phyloP scores from a whole-genome alignment of 2,888 invertebrate species.

The Epinotia demarniana region DNA sequence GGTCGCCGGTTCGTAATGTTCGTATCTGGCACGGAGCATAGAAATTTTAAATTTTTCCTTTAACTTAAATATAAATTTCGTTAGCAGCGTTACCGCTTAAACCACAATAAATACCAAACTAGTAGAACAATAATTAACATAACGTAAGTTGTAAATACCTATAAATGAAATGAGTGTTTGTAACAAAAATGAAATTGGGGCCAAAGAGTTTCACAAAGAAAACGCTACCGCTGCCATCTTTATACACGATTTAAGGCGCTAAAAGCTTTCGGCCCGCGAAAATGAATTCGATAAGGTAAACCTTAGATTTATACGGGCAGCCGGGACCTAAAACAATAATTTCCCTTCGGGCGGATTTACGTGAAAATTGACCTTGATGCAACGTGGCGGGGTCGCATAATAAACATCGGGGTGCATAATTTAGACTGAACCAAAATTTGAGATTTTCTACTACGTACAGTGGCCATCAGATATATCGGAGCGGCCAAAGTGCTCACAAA shows the following conservation, averaged over 20 bases:
- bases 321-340: slow-evolving; percentile 51
- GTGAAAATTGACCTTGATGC: slow-evolving; percentile 34
- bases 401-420: not conserved
- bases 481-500: too few relatives aligned
- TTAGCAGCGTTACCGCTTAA: too few relatives aligned
- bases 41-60: too few relatives aligned
- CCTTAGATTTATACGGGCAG: slow-evolving; percentile 54
- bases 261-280: slow-evolving; percentile 49
- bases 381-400: not conserved
- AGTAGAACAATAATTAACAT: too few relatives aligned
- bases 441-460: not conserved
- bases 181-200: not conserved
- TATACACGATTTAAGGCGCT: slow-evolving; percentile 26
- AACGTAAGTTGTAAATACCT: too few relatives aligned
- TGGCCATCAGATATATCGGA: too few relatives aligned
- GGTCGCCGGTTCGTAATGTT: too few relatives aligned
- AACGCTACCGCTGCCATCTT: slow-evolving; percentile 25
- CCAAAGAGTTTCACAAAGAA: not conserved
- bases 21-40: too few relatives aligned
- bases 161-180: not conserved
- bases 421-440: not conserved
- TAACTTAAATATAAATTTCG: too few relatives aligned
- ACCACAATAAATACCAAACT: too few relatives aligned
- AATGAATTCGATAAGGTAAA: slow-evolving; percentile 58
- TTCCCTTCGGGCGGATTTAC: slow-evolving; percentile 48